Evolutionary conservation across 2,113 vertebrate genomes (phyloP), one percentile per base, ranked within the genome.

Genomic region (Cyprinodon variegatus): DNA sequence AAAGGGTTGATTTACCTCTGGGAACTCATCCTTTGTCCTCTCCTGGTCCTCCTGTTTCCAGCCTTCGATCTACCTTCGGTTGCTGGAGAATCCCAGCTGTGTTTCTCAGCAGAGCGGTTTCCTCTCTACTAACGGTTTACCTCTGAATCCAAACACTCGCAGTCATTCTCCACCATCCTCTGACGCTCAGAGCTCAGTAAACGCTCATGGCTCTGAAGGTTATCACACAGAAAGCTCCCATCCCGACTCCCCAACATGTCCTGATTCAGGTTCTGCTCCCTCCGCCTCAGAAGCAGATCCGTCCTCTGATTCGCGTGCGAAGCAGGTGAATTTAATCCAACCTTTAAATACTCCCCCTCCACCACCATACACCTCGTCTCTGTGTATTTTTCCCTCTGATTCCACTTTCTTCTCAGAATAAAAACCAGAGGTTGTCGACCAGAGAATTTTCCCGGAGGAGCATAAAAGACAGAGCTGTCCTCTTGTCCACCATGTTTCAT

Each of bases 381-480:
- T 20, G 4, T 46, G 12, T n/a, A 0, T 11, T 6, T 3, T 39
- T 17, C 1, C 65, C 4, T 22, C 0, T 14, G 68, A 1, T 43
- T 41, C 53, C 65, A 37, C 20, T 93, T 81, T 82, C 39, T 61
- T 77, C 41, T 66, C 94, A 98, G 97, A 96, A 90, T 84, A 96
- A 94, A 91, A 90, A 89, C 63, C 93, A 95, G 90, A 92, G 80
- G 68, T 65, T 93, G 89, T 93, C 96, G 17, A 86, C 95, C 87
- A 95, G 94, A 90, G 96, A 96, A 38, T 97, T 97, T 90, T 94
- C 95, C 89, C 94, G 91, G 92, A 96, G 94, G 93, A 98, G 95
- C 77, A 96, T 98, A 89, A 97, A 96, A 83, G 96, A 98, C 79
- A 94, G 96, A 71, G 97, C 96, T 0, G 93, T 90, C 77, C 96